Base-by-base conservation (phyloP, 2,888 invertebrate genomes). In the Loripinus fragilis region DNA sequence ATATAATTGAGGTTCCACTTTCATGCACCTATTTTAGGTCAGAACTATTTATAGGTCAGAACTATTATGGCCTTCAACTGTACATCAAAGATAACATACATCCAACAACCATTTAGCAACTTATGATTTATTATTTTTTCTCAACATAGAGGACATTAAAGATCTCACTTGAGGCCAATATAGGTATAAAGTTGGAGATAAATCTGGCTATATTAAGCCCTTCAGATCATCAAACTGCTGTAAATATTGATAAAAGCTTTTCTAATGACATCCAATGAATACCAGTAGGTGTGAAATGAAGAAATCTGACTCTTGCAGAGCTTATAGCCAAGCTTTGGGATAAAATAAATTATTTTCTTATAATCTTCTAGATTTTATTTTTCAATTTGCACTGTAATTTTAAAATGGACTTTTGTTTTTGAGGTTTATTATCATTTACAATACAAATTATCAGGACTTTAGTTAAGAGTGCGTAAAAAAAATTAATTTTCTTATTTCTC, bases 101-200 rank as follows among this genome's bases (percentile, higher is more conserved):
- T 52, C 28, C 25, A 52, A 52, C 52, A 52, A 52, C 8, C n/a
- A 45, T 45, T 45, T 20, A 45, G n/a, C 45, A 12, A 28, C 52
- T 52, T 52, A 28, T 52, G 52, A 52, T 52, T 52, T 52, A 52
- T 52, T 52, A 52, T 52, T 52, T 52, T 52, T 52, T 52, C 52
- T 28, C 28, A 8, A 25, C 28, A 23, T 25, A 28, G 12, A 23
- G 28, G 52, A 52, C 52, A 52, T 52, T 52, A 52, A 52, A 52
- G 52, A 28, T n/a, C 7, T 52, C 52, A 52, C 52, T 52, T 25
- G 52, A 28, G 52, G 52, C 52, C 7, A 20, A 52, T 28, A 52
- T 52, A 52, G 52, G 52, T 28, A 52, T 52, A 52, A 52, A 52
- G 25, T 25, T 7, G n/a, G 45, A 52, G 52, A 52, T 52, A 52